Conservation (phyloP, 2,797 vertebrate species). For the Falco berigora region DNA sequence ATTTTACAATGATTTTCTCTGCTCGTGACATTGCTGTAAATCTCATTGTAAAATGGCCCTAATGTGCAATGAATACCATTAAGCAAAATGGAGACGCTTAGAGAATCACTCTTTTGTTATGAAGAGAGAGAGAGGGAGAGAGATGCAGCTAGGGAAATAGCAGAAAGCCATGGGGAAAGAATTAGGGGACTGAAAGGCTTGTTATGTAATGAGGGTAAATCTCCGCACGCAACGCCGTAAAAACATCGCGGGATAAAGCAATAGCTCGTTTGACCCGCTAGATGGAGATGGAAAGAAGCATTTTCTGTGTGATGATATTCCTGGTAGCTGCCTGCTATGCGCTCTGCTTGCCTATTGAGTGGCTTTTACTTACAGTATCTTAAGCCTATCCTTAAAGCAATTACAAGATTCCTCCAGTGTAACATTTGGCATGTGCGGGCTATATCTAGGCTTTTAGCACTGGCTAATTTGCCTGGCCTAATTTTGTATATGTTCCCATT, state of each 20-base stretch:
- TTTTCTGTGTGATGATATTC: background rate
- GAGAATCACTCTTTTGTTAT: background rate
- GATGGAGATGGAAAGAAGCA: conserved; percentile 68
- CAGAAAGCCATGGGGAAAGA: background rate
- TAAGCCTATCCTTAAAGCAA: conserved; percentile 46
- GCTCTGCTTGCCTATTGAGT: background rate
- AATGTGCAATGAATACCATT: conserved; percentile 32
- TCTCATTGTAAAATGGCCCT: conserved; percentile 58
- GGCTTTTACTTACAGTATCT: conserved; percentile 49
- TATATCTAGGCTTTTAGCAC: conserved; percentile 41
- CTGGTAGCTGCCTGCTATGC: background rate
- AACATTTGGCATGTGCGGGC: background rate
- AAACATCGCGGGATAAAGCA: background rate
- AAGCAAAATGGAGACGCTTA: background rate
- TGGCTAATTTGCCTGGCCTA: conserved; percentile 4
- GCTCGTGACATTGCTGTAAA: conserved; percentile 51
- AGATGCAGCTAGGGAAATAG: background rate
- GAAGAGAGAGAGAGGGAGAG: background rate
- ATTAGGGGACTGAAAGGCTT: background rate
- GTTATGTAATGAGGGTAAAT: background rate
- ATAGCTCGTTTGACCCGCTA: conserved; percentile 48
- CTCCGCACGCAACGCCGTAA: background rate
- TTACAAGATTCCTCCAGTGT: conserved; percentile 43
- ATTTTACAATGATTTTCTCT: conserved; percentile 60
- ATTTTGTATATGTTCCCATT: conserved; percentile 48